phyloP scores from a whole-genome alignment of 1,140 invertebrate species.

The Halictus rubicundus region DNA sequence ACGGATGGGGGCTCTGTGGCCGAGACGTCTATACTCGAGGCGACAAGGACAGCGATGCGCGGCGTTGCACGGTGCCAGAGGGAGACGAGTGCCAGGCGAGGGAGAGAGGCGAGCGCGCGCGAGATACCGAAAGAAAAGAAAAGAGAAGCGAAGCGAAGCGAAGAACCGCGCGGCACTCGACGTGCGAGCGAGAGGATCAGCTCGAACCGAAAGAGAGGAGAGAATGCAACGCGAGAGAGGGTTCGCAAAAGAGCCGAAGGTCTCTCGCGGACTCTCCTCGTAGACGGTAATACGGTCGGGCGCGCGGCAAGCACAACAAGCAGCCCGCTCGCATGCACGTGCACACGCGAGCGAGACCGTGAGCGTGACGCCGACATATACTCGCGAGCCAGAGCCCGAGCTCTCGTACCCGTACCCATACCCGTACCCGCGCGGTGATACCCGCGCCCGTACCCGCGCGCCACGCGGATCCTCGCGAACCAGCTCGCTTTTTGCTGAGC shows the following conservation, averaged over 20 bases:
- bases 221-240: constrained; percentile 50
- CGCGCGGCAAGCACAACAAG: background rate
- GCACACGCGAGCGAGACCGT: background rate
- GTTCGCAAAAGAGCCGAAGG: constrained; percentile 62
- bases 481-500: too few relatives aligned
- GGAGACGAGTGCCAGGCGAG: background rate
- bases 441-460: too few relatives aligned
- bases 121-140: background rate
- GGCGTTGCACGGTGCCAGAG: background rate
- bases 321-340: background rate
- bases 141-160: constrained; percentile 9
- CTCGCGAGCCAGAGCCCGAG: too few relatives aligned
- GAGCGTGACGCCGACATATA: background rate
- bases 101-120: background rate
- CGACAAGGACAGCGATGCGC: background rate
- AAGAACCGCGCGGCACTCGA: constrained; percentile 13
- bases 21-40: background rate
- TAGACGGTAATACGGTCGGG: constrained; percentile 45
- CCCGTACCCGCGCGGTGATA: too few relatives aligned
- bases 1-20: background rate
- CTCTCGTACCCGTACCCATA: too few relatives aligned
- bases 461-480: too few relatives aligned
- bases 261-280: constrained; percentile 54
- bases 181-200: constrained; percentile 8
- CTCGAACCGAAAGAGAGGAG: constrained; percentile 35